Conservation (phyloP, 2,113 vertebrate genomes). For the Telmatochromis sp. region DNA sequence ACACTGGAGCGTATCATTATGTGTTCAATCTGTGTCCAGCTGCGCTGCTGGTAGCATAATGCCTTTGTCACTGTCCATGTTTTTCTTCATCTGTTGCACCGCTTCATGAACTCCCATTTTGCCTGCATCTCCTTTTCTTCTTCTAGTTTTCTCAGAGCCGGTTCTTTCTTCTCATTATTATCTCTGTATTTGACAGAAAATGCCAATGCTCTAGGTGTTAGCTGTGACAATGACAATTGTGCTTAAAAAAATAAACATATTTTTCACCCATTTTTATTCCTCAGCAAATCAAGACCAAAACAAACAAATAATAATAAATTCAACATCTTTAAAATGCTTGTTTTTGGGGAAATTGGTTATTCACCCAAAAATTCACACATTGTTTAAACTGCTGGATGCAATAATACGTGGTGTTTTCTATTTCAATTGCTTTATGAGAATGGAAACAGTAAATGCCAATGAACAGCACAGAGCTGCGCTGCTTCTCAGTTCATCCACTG, state of each 20-base stretch:
- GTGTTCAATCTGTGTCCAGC: constrained; percentile 6
- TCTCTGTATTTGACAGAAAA: not conserved
- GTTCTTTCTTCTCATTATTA: not conserved
- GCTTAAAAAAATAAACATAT: not conserved
- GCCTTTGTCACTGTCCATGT: not conserved
- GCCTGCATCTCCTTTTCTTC: not conserved
- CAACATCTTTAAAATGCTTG: not conserved
- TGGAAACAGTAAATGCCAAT: not conserved
- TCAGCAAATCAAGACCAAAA: not conserved
- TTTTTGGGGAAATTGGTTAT: not conserved
- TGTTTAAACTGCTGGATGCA: not conserved
- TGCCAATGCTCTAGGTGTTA: not conserved
- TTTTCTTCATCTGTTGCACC: not conserved
- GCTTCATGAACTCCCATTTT: not conserved
- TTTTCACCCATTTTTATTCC: not conserved
- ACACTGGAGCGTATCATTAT: constrained; percentile 4
- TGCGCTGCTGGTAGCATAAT: not conserved
- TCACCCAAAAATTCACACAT: not conserved
- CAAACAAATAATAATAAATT: not conserved
- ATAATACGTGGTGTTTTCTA: not conserved
- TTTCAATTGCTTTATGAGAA: not conserved
- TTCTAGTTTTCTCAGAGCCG: not conserved
- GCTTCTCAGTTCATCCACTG: not conserved
- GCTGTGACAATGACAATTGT: not conserved
- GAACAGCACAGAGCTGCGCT: not conserved